Evolutionary conservation across 2,113 vertebrate species (phyloP).

Genomic region (Erythrocercus mccallii): DNA sequence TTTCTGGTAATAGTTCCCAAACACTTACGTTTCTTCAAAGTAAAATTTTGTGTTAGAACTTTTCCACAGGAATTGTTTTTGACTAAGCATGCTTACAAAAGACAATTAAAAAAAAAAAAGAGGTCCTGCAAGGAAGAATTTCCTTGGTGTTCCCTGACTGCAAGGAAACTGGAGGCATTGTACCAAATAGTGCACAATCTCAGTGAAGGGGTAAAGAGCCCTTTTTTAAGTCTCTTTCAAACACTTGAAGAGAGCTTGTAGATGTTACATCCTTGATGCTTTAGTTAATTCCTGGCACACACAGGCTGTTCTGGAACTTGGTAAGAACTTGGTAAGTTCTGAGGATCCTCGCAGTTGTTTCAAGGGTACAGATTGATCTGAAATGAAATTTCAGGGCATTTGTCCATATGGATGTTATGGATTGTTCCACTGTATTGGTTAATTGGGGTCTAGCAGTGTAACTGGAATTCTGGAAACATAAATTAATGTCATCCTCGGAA

Average conservation of each 20-base stretch:
- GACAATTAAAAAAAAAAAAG: neutral
- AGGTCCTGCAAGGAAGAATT: neutral
- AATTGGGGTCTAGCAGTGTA: neutral
- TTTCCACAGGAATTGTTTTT: neutral
- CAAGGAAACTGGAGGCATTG: neutral
- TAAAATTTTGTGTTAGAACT: neutral
- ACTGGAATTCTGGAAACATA: constrained; percentile 13
- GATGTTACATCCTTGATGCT: neutral
- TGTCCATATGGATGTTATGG: neutral
- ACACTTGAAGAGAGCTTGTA: neutral
- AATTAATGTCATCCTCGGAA: constrained; percentile 19
- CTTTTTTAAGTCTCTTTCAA: neutral
- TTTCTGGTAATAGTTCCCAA: neutral
- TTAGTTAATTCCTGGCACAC: neutral
- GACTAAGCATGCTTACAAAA: neutral
- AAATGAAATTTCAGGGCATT: neutral
- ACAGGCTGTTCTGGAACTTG: neutral
- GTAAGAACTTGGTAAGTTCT: neutral
- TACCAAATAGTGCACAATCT: neutral
- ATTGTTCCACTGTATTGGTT: neutral
- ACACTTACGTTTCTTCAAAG: neutral
- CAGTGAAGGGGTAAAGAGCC: neutral
- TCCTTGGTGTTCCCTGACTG: neutral
- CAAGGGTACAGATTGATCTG: neutral
- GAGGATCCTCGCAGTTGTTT: neutral